Evolutionary conservation across 2,888 invertebrate species (phyloP), one percentile per base, ranked within the genome.

Genomic region (Alsophila aescularia): DNA sequence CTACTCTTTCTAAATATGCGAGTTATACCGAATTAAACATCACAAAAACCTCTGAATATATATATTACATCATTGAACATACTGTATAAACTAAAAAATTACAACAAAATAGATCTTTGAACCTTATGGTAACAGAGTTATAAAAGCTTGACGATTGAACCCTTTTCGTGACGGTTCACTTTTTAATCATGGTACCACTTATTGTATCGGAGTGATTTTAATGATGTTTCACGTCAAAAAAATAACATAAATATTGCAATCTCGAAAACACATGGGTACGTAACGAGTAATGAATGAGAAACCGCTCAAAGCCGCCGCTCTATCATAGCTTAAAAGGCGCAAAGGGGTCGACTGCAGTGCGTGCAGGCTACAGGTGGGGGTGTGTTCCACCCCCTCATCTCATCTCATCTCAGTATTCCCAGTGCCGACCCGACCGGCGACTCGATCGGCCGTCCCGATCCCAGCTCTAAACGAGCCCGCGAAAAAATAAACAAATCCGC

Each of bases 321-420:
- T 66, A 70, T 75, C 73, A 77, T 73, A 77, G 73, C 73, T 75
- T 77, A 74, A 78, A 79, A 81, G 73, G 78, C 78, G 79, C 79
- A 78, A 75, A 78, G 77, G 77, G 84, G 83, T 79, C 69, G 79
- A 85, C 90, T 88, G 90, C 90, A 90, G 85, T 89, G 87, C 88
- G 87, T 85, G 81, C 80, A 77, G 79, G 79, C 87, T 74, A 88
- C 90, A 89, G 88, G 89, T 88, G 87, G 90, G 47, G 82, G 88
- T 83, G 77, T 65, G 68, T 53, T 45, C 56, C 70, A 62, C 69
- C 73, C 70, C 66, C 64, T 68, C 61, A 61, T 66, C 62, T 66
- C 68, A 29, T 62, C 70, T 66, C 67, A 37, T 24, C 67, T 66
- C 64, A 82, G 83, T 83, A 67, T 64, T 24, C 67, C 65, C 64